Percentiles rank a stretch among this genome's conserved stretches.
Evolutionary conservation across 37 sponge, comb jelly and placozoan genomes (phyloP).

Genomic region (Spongilla lacustris): DNA sequence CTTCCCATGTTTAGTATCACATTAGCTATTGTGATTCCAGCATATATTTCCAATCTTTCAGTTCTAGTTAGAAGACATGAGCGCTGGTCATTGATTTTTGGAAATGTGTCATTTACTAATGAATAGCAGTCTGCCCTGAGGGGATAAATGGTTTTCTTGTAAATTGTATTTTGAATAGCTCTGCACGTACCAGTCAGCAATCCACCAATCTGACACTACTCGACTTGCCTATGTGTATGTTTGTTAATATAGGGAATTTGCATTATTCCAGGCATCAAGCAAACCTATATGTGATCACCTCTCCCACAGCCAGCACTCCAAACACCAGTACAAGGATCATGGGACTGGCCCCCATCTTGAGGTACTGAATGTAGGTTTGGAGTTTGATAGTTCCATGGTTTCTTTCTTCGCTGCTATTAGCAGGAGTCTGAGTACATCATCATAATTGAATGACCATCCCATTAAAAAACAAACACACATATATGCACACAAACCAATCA

Average conservation of each 20-base stretch:
- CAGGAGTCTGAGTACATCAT: too few relatives aligned
- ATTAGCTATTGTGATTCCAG: neutral
- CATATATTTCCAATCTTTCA: neutral
- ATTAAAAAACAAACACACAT: too few relatives aligned
- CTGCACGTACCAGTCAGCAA: constrained; percentile 5
- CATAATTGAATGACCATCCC: too few relatives aligned
- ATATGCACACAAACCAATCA: too few relatives aligned
- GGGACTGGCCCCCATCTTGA: neutral
- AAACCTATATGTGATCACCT: neutral
- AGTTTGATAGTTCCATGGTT: constrained; percentile 16
- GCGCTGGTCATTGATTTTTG: neutral
- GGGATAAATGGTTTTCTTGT: neutral
- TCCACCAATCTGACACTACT: constrained; percentile 28
- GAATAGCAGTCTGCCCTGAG: neutral
- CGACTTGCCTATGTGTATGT: neutral
- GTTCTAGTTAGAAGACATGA: neutral
- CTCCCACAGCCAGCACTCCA: neutral
- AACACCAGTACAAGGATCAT: neutral
- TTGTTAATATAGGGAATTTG: neutral
- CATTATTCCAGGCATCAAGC: neutral
- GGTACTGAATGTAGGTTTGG: neutral
- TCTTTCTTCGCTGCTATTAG: neutral
- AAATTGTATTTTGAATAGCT: neutral
- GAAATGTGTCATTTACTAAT: neutral
- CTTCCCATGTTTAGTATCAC: neutral